These are phyloP conservation scores for Lithophane socia DNA, from an alignment of 2,888 invertebrate genomes.

Conservation along the genomic window DNA sequence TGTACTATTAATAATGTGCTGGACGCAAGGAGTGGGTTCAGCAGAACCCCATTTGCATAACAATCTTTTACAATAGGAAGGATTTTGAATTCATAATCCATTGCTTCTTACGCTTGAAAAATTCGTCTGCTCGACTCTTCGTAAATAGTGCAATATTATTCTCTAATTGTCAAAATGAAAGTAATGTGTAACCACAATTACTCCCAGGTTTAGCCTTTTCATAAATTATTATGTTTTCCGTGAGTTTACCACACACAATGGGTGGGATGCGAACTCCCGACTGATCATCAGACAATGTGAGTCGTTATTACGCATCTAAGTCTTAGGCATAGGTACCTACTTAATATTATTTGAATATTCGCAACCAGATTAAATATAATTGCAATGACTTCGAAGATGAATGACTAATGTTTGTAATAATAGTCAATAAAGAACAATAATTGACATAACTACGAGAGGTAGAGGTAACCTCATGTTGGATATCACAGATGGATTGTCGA, in stretches of 20 bases:
- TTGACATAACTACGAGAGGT: slow-evolving; percentile 7
- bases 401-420: slow-evolving; percentile 2
- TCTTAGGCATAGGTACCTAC: too few relatives aligned
- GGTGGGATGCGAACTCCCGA: background rate
- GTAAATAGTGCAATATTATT: background rate
- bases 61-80: background rate
- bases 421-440: background rate
- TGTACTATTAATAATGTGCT: too few relatives aligned
- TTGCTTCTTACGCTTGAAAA: background rate
- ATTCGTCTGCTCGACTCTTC: background rate
- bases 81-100: background rate
- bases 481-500: too few relatives aligned
- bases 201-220: background rate
- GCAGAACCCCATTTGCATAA: background rate
- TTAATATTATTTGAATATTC: background rate
- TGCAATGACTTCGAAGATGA: slow-evolving; percentile 4
- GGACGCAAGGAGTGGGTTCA: background rate
- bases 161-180: background rate
- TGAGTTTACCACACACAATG: background rate
- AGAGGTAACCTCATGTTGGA: background rate
- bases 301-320: background rate
- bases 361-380: background rate
- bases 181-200: background rate
- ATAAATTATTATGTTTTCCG: too few relatives aligned
- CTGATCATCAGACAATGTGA: background rate